phyloP scores from a whole-genome alignment of 2,888 invertebrate genomes.

The Ichneumon xanthorius region DNA sequence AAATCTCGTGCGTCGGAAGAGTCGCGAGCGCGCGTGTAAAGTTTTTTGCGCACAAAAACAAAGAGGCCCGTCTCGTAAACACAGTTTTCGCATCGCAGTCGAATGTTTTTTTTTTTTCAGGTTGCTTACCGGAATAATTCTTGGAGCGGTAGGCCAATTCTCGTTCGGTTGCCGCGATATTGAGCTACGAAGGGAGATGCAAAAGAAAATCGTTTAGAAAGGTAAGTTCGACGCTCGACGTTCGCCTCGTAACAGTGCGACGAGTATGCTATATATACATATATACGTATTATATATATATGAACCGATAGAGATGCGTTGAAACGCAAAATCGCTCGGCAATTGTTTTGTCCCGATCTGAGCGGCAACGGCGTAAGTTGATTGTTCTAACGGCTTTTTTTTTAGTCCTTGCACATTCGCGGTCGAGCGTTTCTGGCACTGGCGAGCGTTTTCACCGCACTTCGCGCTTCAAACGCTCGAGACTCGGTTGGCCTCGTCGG shows the following conservation, averaged over 20 bases:
- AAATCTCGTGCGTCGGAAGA: background rate
- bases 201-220: slow-evolving; percentile 5
- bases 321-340: background rate
- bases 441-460: background rate
- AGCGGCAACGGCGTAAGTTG: background rate
- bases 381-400: slow-evolving; percentile 27
- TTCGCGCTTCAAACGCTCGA: background rate
- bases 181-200: slow-evolving; percentile 53
- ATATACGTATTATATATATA: background rate
- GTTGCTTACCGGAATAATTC: slow-evolving; percentile 64
- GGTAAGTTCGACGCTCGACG: background rate
- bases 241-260: background rate
- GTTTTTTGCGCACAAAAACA: background rate
- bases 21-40: too few relatives aligned
- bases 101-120: slow-evolving; percentile 12
- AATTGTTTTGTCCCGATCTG: background rate
- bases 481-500: background rate
- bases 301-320: background rate
- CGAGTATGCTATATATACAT: background rate
- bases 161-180: slow-evolving; percentile 46
- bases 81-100: background rate
- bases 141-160: slow-evolving; percentile 69
- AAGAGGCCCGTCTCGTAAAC: background rate
- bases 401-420: background rate
- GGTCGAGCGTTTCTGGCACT: background rate